Percentiles rank a stretch among this genome's conserved stretches.
Evolutionary conservation across 2,888 invertebrate genomes (phyloP).

Genomic region (Tipula lateralis): DNA sequence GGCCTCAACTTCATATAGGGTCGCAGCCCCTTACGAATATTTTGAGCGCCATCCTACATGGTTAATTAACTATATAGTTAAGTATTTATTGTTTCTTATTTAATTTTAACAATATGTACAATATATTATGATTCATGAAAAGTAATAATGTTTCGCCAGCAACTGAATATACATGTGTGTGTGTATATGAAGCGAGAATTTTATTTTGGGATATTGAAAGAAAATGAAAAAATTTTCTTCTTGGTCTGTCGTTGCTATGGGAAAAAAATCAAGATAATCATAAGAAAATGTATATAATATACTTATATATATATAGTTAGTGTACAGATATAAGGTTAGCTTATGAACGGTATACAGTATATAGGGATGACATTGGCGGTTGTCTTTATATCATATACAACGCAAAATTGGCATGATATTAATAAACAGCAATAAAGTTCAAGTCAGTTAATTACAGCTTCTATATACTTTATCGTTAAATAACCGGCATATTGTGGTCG

Average conservation of each 20-base stretch:
- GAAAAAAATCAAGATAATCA: neutral
- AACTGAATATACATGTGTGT: neutral
- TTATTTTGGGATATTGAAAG: neutral
- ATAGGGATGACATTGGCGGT: neutral
- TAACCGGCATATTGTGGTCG: neutral
- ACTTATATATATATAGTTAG: neutral
- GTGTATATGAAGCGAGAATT: neutral
- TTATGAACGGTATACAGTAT: too few relatives aligned
- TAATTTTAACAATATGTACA: neutral
- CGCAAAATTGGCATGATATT: neutral
- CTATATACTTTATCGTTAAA: neutral
- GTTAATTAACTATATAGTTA: neutral
- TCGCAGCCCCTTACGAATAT: neutral
- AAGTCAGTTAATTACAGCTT: neutral
- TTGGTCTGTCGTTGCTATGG: neutral
- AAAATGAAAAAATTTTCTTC: neutral
- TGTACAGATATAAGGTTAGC: neutral
- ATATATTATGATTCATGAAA: neutral
- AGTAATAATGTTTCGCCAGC: neutral
- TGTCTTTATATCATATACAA: neutral
- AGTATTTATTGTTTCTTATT: neutral
- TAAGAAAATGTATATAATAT: neutral
- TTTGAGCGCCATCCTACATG: neutral
- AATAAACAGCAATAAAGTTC: neutral
- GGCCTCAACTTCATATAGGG: too few relatives aligned